Evolutionary conservation across 2,888 invertebrate species (phyloP).

Genomic region (Epirrita christyi): DNA sequence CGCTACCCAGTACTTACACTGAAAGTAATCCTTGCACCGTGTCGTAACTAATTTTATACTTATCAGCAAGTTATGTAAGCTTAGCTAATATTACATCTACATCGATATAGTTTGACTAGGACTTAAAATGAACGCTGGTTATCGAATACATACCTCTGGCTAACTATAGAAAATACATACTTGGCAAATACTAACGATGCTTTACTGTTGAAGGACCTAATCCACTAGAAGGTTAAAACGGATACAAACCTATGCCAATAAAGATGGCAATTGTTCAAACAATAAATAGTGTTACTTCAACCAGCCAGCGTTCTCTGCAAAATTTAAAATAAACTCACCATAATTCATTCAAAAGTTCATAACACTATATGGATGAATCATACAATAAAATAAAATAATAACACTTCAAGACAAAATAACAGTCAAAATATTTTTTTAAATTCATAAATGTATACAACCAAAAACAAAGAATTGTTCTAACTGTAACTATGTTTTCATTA

Average conservation of each 20-base stretch:
- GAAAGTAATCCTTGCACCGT: conserved; percentile 15
- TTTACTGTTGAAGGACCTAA: neutral
- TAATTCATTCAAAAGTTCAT: conserved; percentile 21
- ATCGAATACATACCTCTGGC: conserved; percentile 32
- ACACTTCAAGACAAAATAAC: no score
- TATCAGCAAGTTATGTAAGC: conserved; percentile 59
- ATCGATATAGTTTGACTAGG: conserved; percentile 72
- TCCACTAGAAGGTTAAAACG: no score
- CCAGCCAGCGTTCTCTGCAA: conserved; percentile 55
- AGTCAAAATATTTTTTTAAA: no score
- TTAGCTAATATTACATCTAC: conserved; percentile 66
- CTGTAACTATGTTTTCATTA: no score
- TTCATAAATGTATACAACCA: no score
- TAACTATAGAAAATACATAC: neutral
- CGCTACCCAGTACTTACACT: neutral
- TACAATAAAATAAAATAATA: no score
- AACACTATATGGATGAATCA: conserved; percentile 4
- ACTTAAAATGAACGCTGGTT: conserved; percentile 59
- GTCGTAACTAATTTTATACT: conserved; percentile 31
- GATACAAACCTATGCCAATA: no score
- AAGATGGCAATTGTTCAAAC: no score
- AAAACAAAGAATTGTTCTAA: no score
- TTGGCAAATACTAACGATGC: neutral
- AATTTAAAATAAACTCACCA: conserved; percentile 44
- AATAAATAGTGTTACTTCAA: conserved; percentile 12